Evolutionary conservation across 2,888 invertebrate genomes (phyloP).

Genomic region (Apamea epomidion): DNA sequence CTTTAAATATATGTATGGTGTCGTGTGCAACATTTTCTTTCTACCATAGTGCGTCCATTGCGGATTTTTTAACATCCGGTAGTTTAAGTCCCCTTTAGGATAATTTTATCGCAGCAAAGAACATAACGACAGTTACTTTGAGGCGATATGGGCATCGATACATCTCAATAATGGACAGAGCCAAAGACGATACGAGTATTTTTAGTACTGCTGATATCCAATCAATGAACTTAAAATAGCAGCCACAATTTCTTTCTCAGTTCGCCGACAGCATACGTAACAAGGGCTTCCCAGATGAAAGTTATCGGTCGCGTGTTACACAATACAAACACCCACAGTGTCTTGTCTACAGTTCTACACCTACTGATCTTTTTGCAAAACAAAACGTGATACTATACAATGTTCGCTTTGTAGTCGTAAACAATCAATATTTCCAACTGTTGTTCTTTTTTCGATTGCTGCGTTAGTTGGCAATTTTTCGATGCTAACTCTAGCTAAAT

Average conservation of each 20-base stretch:
- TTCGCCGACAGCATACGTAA: conserved; percentile 21
- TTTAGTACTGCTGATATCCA: conserved; percentile 15
- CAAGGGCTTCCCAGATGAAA: conserved; percentile 46
- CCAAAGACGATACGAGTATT: conserved; percentile 13
- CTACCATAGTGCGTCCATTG: background rate
- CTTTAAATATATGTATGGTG: conserved; percentile 4
- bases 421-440: conserved; percentile 36
- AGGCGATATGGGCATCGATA: conserved; percentile 14
- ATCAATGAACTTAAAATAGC: conserved; percentile 23
- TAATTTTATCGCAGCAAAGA: conserved; percentile 26
- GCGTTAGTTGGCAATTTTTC: conserved; percentile 4
- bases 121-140: background rate
- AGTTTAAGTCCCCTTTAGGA: conserved; percentile 15
- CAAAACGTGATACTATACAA: conserved; percentile 30
- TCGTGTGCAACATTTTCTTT: conserved; percentile 10
- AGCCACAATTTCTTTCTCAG: conserved; percentile 11
- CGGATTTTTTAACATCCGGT: conserved; percentile 25
- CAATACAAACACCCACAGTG: conserved; percentile 40
- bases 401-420: conserved; percentile 25
- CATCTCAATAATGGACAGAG: conserved; percentile 19
- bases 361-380: conserved; percentile 37
- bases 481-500: background rate
- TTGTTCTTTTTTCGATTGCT: conserved; percentile 5
- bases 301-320: conserved; percentile 30
- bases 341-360: conserved; percentile 35